These are phyloP conservation scores for Podarcis siculus DNA, from an alignment of 2,797 vertebrate genomes.

Conservation along the genomic window DNA sequence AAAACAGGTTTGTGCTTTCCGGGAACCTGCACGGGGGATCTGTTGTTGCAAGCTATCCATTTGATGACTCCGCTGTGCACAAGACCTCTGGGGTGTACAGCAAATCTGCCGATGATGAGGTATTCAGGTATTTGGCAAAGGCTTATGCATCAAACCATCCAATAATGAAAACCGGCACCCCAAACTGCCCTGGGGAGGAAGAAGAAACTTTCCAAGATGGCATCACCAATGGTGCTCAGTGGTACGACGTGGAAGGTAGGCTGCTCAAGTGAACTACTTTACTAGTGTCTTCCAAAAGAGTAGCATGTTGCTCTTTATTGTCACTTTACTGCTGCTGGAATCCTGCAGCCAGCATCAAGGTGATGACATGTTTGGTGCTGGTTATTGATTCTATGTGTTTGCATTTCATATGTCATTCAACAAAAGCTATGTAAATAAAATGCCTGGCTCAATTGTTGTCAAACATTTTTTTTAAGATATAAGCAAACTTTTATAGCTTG, in stretches of 20 bases:
- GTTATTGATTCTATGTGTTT: neutral
- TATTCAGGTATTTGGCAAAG: conserved; percentile 90
- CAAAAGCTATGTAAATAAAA: neutral
- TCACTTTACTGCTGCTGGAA: neutral
- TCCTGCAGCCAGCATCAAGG: neutral
- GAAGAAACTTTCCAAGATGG: conserved; percentile 89
- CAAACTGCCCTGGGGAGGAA: conserved; percentile 81
- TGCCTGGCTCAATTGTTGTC: neutral
- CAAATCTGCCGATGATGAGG: conserved; percentile 87
- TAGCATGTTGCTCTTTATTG: too few species aligned
- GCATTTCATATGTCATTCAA: neutral
- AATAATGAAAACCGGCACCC: conserved; percentile 91
- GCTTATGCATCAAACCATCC: conserved; percentile 90
- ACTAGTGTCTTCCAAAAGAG: neutral
- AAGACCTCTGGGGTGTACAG: conserved; percentile 84
- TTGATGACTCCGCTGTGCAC: conserved; percentile 89
- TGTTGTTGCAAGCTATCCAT: conserved; percentile 97
- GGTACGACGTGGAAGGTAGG: conserved; percentile 96
- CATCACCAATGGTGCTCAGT: conserved; percentile 93
- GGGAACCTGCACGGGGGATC: conserved; percentile 95
- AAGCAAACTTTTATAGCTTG: neutral
- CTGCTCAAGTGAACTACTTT: neutral
- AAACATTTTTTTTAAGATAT: neutral
- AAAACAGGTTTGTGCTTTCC: conserved; percentile 91
- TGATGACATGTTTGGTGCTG: too few species aligned